Percentiles rank a stretch among this genome's conserved stretches.
These are phyloP conservation scores for Argyresthia albistria DNA, from an alignment of 2,888 invertebrate species.

Conservation along the genomic window DNA sequence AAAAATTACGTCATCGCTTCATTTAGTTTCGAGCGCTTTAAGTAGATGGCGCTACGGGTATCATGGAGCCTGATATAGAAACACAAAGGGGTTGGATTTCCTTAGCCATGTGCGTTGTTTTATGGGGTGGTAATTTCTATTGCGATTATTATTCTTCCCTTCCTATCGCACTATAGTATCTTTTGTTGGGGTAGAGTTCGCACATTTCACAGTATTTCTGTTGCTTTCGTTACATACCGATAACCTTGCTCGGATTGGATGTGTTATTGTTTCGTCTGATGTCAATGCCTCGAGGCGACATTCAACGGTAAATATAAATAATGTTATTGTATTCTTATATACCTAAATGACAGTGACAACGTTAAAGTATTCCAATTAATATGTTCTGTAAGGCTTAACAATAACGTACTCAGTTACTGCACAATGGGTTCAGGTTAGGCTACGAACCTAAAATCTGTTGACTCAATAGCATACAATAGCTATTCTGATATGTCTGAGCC, in stretches of 20 bases:
- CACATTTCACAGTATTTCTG: too few species aligned
- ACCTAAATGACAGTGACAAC: too few species aligned
- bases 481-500: slow-evolving; percentile 57
- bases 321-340: slow-evolving; percentile 6
- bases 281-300: background rate
- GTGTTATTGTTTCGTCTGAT: background rate
- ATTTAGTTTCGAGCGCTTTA: background rate
- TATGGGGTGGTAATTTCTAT: background rate
- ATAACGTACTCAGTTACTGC: too few species aligned
- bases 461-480: slow-evolving; percentile 66
- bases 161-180: background rate
- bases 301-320: background rate
- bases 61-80: background rate
- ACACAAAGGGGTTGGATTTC: background rate
- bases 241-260: background rate
- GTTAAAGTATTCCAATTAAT: too few species aligned
- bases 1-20: background rate
- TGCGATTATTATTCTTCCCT: too few species aligned
- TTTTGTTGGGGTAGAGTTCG: background rate
- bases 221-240: background rate
- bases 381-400: too few species aligned
- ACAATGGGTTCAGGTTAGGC: slow-evolving; percentile 51
- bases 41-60: slow-evolving; percentile 36
- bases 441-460: slow-evolving; percentile 53
- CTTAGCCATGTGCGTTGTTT: background rate